Percentiles rank a stretch among this genome's conserved stretches.
phyloP scores from a whole-genome alignment of 2,888 invertebrate genomes.

The Hymenopus coronatus region DNA sequence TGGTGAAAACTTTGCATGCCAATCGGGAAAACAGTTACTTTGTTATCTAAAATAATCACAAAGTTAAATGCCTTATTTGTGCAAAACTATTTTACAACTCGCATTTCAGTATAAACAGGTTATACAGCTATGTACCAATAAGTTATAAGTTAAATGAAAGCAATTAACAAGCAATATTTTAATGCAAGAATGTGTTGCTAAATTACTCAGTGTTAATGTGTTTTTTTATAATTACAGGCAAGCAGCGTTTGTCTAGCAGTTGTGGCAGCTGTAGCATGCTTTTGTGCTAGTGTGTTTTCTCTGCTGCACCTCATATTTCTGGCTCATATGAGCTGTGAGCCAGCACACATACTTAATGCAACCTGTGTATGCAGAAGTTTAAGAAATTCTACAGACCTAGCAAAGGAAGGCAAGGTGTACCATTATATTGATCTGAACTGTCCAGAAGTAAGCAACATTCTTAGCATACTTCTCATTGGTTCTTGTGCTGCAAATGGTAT shows the following conservation, averaged over 20 bases:
- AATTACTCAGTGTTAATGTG: neutral
- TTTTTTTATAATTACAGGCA: slow-evolving; percentile 43
- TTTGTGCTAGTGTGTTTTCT: slow-evolving; percentile 46
- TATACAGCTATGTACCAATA: too few relatives aligned
- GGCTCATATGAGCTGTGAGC: slow-evolving; percentile 45
- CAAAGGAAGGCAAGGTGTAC: slow-evolving; percentile 37
- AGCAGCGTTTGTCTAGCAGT: slow-evolving; percentile 46
- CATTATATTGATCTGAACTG: slow-evolving; percentile 50
- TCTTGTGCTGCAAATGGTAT: slow-evolving; percentile 46
- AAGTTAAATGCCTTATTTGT: too few relatives aligned
- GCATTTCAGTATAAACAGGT: too few relatives aligned
- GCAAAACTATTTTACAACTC: too few relatives aligned
- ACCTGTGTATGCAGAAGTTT: slow-evolving; percentile 45
- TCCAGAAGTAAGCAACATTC: slow-evolving; percentile 45
- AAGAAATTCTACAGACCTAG: neutral
- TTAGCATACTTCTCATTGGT: slow-evolving; percentile 46
- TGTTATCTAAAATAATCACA: too few relatives aligned
- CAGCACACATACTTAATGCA: slow-evolving; percentile 44
- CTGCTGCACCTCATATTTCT: slow-evolving; percentile 47
- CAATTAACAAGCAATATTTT: too few relatives aligned
- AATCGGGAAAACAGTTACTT: too few relatives aligned
- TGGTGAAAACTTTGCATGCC: too few relatives aligned
- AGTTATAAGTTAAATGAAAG: too few relatives aligned
- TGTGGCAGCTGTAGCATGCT: slow-evolving; percentile 45
- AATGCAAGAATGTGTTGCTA: neutral